These are phyloP conservation scores for Petromus typicus DNA, from an alignment of 2,113 vertebrate species.

Conservation along the genomic window DNA sequence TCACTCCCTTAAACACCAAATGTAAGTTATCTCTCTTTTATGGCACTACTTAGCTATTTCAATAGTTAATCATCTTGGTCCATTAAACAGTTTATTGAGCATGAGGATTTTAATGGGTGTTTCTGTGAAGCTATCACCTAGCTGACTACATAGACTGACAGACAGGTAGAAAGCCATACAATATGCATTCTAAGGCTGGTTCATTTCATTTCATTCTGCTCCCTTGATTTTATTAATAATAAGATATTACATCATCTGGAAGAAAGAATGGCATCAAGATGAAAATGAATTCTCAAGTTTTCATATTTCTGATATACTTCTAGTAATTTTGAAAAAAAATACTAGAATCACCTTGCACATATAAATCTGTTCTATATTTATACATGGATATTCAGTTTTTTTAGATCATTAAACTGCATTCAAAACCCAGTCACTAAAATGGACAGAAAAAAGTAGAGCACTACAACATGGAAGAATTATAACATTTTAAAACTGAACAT, in stretches of 20 bases:
- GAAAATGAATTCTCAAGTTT: neutral
- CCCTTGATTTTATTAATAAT: neutral
- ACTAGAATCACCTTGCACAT: neutral
- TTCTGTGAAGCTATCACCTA: neutral
- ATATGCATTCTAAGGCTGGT: neutral
- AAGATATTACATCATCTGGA: neutral
- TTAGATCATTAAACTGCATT: neutral
- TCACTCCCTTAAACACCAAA: neutral
- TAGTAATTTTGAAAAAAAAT: neutral
- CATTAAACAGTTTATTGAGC: neutral
- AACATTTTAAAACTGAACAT: neutral
- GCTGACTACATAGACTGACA: neutral
- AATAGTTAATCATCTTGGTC: neutral
- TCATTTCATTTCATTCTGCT: neutral
- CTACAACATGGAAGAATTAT: neutral
- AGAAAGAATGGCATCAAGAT: neutral
- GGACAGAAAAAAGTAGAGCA: neutral
- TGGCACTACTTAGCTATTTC: neutral
- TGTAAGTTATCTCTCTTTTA: neutral
- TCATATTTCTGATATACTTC: neutral
- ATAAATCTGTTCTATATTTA: constrained; percentile 35
- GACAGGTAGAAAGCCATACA: neutral
- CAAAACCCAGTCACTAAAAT: neutral
- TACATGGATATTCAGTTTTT: neutral
- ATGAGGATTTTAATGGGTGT: neutral